Conservation (phyloP, 2,888 invertebrate genomes). For the Conomelus anceps region DNA sequence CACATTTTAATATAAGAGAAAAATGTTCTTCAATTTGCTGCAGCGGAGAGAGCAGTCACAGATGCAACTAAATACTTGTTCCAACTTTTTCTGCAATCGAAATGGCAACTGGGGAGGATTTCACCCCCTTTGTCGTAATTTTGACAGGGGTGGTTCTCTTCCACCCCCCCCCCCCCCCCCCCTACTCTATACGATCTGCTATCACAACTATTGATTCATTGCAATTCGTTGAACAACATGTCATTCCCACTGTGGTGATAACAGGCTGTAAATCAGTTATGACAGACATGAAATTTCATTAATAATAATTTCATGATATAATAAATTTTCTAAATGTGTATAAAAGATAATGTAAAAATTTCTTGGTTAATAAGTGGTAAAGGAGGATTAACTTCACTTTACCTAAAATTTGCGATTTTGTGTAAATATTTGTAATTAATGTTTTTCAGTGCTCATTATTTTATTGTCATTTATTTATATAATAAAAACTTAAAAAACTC, state of each 20-base stretch:
- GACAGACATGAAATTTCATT: too few relatives aligned
- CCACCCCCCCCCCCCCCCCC: neutral
- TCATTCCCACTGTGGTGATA: neutral
- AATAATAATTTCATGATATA: too few relatives aligned
- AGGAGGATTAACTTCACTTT: too few relatives aligned
- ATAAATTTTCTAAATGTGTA: too few relatives aligned
- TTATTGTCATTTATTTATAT: too few relatives aligned
- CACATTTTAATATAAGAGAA: neutral
- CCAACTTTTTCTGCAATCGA: neutral
- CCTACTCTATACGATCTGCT: neutral
- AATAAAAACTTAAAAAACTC: too few relatives aligned
- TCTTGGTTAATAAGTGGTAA: too few relatives aligned
- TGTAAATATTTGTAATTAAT: too few relatives aligned
- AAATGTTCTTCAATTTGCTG: conserved; percentile 2
- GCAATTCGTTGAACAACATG: neutral
- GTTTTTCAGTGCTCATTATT: too few relatives aligned
- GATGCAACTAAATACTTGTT: conserved; percentile 1
- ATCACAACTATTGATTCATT: neutral
- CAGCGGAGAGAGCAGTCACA: neutral
- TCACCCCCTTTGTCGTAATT: neutral
- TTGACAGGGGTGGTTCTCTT: neutral
- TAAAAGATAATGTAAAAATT: too few relatives aligned
- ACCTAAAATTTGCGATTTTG: too few relatives aligned
- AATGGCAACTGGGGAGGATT: neutral
- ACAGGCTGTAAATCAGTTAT: neutral